Evolutionary conservation across 2,797 vertebrate genomes (phyloP), one percentile per base, ranked within the genome.

Genomic region (Phylloscopus collybita): DNA sequence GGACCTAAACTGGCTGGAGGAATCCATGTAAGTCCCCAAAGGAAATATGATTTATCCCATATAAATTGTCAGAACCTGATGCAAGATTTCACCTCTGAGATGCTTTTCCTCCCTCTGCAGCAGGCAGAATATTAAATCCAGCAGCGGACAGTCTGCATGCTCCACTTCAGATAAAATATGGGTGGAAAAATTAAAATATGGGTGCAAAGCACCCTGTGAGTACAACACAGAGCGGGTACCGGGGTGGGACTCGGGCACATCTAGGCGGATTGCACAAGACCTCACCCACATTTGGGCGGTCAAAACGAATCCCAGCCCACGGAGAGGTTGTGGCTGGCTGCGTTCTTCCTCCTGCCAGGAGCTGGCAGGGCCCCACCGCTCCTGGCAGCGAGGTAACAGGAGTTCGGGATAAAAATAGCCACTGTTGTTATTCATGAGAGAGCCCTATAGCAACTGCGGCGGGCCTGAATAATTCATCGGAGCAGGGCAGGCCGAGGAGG

Each of bases 321-420:
- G 3, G 34, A 25, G 32, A 23, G 0, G 1, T 1, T 3, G 17
- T 23, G 51, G 57, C 56, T 40, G 0, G 6, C 53, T 36, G 51
- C 2, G 1, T n/a, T 13, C 66, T 32, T 69, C 32, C 42, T 90
- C 67, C 64, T n/a, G 56, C 56, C 13, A 9, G 34, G 49, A 72
- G 61, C 61, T 70, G 89, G 67, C 75, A 30, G 60, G 27, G 61
- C 67, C 59, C 34, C 49, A 7, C 69, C 5, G 4, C 72, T 91
- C 45, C 80, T 34, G 65, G 71, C 67, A 1, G 5, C 38, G 51
- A 82, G 82, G 92, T 95, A 96, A 95, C 42, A 34, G 74, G 86
- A 96, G 92, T 82, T 60, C 11, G 67, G 73, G 93, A 91, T 96
- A 96, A 97, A 97, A 97, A 97, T 96, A 97, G 75, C 71, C 1